phyloP scores from a whole-genome alignment of 1,140 invertebrate genomes.

The Lordiphosa clarofinis region DNA sequence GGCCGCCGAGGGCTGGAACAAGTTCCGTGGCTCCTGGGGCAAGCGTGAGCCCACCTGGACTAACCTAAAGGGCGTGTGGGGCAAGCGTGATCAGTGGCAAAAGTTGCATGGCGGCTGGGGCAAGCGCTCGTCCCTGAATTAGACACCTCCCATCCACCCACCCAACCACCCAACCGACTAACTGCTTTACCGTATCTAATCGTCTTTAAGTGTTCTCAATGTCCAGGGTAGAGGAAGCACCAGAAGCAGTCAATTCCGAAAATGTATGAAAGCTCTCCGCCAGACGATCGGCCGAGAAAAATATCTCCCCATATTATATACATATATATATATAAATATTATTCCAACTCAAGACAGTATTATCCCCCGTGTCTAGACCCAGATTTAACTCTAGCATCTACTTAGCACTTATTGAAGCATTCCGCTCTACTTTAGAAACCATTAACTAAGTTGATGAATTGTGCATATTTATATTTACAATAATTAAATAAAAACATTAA shows the following conservation, averaged over 20 bases:
- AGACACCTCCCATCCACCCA: neutral
- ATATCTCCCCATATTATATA: constrained; percentile 2
- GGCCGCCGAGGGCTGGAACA: constrained; percentile 82
- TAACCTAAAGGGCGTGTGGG: constrained; percentile 87
- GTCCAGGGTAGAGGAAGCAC: constrained; percentile 23
- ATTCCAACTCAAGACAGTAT: constrained; percentile 28
- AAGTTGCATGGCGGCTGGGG: constrained; percentile 75
- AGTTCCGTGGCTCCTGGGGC: constrained; percentile 84
- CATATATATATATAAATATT: constrained; percentile 5
- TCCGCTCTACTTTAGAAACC: constrained; percentile 34
- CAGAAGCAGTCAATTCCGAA: constrained; percentile 66
- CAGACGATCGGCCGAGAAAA: constrained; percentile 11
- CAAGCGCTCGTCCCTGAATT: constrained; percentile 63
- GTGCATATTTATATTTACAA: constrained; percentile 39
- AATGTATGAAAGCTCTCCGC: constrained; percentile 77
- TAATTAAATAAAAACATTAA: constrained; percentile 26
- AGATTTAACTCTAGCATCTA: constrained; percentile 23
- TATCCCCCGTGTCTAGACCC: constrained; percentile 28
- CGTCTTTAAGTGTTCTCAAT: constrained; percentile 24
- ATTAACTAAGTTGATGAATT: constrained; percentile 56
- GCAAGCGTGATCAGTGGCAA: constrained; percentile 81
- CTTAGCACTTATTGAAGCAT: constrained; percentile 9
- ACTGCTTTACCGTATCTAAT: neutral
- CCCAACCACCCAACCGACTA: neutral
- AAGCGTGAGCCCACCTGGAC: constrained; percentile 87